Evolutionary conservation across 2,888 invertebrate species (phyloP).

Genomic region (Thelaira solivaga): DNA sequence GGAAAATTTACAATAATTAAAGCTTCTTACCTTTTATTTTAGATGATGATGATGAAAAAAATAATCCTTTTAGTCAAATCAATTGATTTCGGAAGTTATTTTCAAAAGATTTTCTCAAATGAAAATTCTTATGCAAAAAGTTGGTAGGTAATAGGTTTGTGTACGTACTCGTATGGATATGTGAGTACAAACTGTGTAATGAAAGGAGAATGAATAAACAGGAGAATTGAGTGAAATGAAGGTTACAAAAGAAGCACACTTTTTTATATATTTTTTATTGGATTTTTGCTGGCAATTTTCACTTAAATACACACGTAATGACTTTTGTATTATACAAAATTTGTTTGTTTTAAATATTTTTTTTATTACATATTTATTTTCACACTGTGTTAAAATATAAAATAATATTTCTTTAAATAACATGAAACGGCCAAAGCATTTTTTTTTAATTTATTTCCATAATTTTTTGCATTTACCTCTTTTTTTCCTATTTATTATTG

Average conservation of each 20-base stretch:
- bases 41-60: slow-evolving; percentile 14
- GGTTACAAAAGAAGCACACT: slow-evolving; percentile 19
- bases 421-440: background rate
- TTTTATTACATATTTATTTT: too few species aligned
- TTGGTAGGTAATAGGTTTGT: too few species aligned
- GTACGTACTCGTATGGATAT: background rate
- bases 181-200: background rate
- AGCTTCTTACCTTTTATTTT: slow-evolving; percentile 34
- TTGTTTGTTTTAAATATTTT: too few species aligned
- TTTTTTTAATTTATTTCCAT: background rate
- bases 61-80: slow-evolving; percentile 24
- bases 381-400: too few species aligned
- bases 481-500: background rate
- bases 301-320: too few species aligned
- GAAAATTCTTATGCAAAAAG: background rate
- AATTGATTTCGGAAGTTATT: background rate
- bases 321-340: too few species aligned
- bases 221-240: slow-evolving; percentile 19
- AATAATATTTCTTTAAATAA: background rate
- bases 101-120: background rate
- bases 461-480: background rate
- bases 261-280: too few species aligned
- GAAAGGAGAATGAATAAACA: background rate
- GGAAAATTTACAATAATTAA: slow-evolving; percentile 5
- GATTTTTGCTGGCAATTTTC: too few species aligned